Percentiles rank a stretch among this genome's conserved stretches.
Evolutionary conservation across 2,797 vertebrate genomes (phyloP).

Genomic region (Etheostoma nigrum): DNA sequence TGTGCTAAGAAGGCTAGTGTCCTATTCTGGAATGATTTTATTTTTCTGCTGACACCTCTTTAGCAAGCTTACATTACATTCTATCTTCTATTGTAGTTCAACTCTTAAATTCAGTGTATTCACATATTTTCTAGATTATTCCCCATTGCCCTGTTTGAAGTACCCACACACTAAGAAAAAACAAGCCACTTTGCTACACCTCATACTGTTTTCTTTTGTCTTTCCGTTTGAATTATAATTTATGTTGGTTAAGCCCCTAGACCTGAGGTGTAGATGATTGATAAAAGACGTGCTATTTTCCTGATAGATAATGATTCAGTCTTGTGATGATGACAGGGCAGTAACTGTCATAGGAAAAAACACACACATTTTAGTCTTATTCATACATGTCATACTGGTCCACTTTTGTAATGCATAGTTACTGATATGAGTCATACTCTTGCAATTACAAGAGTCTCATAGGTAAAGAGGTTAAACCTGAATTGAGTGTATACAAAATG

Average conservation of each 20-base stretch:
- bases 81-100: constrained; percentile 31
- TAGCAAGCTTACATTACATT: constrained; percentile 28
- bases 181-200: constrained; percentile 9
- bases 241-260: constrained; percentile 27
- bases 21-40: constrained; percentile 58
- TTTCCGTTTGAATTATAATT: constrained; percentile 15
- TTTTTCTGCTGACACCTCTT: constrained; percentile 32
- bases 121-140: constrained; percentile 1
- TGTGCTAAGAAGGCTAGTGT: constrained; percentile 73
- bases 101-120: constrained; percentile 33
- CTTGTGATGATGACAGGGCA: constrained; percentile 21
- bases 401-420: constrained; percentile 21
- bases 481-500: constrained; percentile 28
- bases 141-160: neutral
- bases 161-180: constrained; percentile 8
- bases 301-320: constrained; percentile 14
- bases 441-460: constrained; percentile 18
- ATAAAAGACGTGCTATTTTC: constrained; percentile 39
- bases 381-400: constrained; percentile 34
- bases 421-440: constrained; percentile 51
- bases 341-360: constrained; percentile 14
- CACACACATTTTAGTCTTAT: constrained; percentile 32
- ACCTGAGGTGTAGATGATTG: constrained; percentile 30
- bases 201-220: constrained; percentile 14
- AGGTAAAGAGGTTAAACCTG: constrained; percentile 38